These are phyloP conservation scores for Papilio gigon DNA, from an alignment of 2,888 invertebrate species.

Conservation along the genomic window DNA sequence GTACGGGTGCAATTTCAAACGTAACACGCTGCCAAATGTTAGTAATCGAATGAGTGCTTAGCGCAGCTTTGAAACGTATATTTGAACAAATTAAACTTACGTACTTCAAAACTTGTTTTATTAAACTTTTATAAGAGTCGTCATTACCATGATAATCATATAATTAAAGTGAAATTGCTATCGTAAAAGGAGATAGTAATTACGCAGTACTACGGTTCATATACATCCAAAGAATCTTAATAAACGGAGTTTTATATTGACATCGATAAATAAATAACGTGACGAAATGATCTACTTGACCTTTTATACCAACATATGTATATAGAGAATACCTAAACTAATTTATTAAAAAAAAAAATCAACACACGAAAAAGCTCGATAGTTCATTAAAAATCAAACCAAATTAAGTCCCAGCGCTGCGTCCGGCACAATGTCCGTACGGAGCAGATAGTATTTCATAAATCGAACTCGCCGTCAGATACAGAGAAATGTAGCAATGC, in stretches of 20 bases:
- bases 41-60: constrained; percentile 34
- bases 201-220: no score
- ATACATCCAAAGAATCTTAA: no score
- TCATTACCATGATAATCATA: not conserved
- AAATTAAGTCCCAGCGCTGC: constrained; percentile 12
- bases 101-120: constrained; percentile 2
- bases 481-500: constrained; percentile 52
- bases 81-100: constrained; percentile 19
- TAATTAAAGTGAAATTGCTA: no score
- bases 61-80: constrained; percentile 19
- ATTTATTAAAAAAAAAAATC: not conserved
- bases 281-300: not conserved
- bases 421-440: constrained; percentile 2
- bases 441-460: constrained; percentile 39
- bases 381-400: constrained; percentile 18
- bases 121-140: not conserved
- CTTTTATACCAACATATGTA: not conserved
- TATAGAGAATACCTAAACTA: not conserved
- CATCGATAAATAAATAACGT: no score
- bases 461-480: constrained; percentile 47
- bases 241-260: no score
- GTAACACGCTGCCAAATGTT: constrained; percentile 33
- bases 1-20: constrained; percentile 34
- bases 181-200: no score
- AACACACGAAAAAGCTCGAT: not conserved